phyloP scores from a whole-genome alignment of 1,140 invertebrate species.

The Heliconius hermathena region DNA sequence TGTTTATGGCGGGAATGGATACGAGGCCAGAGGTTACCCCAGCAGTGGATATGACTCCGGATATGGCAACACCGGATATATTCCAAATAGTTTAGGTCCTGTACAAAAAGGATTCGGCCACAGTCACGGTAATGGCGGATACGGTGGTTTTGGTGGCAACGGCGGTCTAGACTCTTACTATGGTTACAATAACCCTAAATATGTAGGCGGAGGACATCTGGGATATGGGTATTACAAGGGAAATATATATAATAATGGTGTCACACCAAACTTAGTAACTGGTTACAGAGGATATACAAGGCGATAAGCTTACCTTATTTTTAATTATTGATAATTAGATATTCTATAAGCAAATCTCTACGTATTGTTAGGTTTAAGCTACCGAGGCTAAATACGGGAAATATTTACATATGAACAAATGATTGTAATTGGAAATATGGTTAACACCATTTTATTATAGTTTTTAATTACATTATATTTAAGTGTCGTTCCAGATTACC shows the following conservation, averaged over 20 bases:
- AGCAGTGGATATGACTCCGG: background rate
- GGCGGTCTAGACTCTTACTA: slow-evolving; percentile 69
- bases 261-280: slow-evolving; percentile 70
- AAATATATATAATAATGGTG: slow-evolving; percentile 65
- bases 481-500: too few species aligned
- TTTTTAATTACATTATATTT: background rate
- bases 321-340: too few species aligned
- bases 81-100: background rate
- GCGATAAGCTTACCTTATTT: slow-evolving; percentile 28
- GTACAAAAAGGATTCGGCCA: slow-evolving; percentile 1
- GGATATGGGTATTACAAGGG: slow-evolving; percentile 71
- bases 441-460: background rate
- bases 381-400: background rate
- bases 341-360: background rate
- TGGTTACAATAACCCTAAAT: slow-evolving; percentile 68
- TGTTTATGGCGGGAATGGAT: slow-evolving; percentile 9
- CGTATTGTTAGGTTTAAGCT: background rate
- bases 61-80: slow-evolving; percentile 2
- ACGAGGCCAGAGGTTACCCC: background rate
- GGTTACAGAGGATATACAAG: slow-evolving; percentile 73
- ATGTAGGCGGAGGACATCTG: slow-evolving; percentile 63
- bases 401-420: too few species aligned
- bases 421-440: too few species aligned
- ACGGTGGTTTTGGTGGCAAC: slow-evolving; percentile 69
- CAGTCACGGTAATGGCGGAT: slow-evolving; percentile 56